phyloP scores from a whole-genome alignment of 2,888 invertebrate genomes.

The Spialia ferax region DNA sequence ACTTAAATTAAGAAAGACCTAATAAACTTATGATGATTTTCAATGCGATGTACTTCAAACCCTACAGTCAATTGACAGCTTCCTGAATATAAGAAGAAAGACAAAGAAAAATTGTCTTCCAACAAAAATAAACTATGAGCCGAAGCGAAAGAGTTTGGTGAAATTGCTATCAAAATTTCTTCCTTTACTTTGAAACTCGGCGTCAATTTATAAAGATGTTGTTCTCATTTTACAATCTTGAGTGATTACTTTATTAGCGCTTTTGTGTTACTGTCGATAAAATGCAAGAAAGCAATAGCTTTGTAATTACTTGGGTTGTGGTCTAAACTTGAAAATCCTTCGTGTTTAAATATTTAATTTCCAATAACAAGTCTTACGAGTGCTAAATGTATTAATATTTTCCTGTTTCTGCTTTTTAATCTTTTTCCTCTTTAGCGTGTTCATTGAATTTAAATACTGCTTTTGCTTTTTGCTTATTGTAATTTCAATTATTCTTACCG shows the following conservation, averaged over 20 bases:
- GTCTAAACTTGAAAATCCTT: no score
- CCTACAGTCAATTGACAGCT: no score
- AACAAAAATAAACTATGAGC: slow-evolving; percentile 2
- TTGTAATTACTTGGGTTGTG: slow-evolving; percentile 29
- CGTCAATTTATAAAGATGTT: slow-evolving; percentile 26
- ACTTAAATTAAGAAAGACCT: no score
- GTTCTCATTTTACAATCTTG: slow-evolving; percentile 19
- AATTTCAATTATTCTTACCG: no score
- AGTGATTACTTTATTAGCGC: slow-evolving; percentile 33
- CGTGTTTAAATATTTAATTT: background rate
- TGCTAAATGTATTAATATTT: no score
- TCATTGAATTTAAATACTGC: no score
- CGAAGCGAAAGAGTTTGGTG: background rate
- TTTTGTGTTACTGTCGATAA: slow-evolving; percentile 35
- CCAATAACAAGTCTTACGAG: no score
- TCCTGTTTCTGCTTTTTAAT: no score
- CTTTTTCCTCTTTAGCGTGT: no score
- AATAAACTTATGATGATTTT: no score
- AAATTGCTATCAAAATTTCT: slow-evolving; percentile 9
- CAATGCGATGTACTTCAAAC: no score
- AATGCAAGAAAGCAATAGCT: slow-evolving; percentile 34
- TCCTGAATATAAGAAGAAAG: background rate
- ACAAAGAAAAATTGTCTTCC: slow-evolving; percentile 4
- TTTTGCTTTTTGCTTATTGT: no score
- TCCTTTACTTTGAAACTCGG: background rate